These are phyloP conservation scores for Margaritifera margaritifera DNA, from an alignment of 2,888 invertebrate species.

Conservation along the genomic window DNA sequence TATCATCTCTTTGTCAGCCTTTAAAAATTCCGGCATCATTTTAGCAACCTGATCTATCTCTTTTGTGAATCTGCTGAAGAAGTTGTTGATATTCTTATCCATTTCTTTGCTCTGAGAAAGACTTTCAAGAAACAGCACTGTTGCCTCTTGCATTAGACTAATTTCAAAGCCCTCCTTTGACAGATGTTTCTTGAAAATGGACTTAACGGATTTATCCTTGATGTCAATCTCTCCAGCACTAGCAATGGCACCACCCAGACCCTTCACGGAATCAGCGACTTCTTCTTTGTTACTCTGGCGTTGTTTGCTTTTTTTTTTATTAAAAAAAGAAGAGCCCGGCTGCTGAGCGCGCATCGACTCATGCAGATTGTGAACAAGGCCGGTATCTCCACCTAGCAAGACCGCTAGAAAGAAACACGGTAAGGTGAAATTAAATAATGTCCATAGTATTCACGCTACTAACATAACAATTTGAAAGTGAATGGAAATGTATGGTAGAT, in stretches of 20 bases:
- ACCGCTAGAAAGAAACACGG: constrained; percentile 31
- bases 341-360: constrained; percentile 52
- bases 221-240: constrained; percentile 37
- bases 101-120: constrained; percentile 43
- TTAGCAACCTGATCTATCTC: constrained; percentile 50
- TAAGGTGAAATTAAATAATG: too few species aligned
- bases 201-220: constrained; percentile 40
- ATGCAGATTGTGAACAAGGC: constrained; percentile 48
- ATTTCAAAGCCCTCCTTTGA: constrained; percentile 18
- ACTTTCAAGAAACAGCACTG: constrained; percentile 41
- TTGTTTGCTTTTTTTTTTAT: constrained; percentile 43
- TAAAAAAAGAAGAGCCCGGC: constrained; percentile 26
- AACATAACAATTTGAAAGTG: too few species aligned
- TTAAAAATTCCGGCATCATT: constrained; percentile 60
- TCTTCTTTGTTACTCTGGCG: constrained; percentile 32
- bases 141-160: constrained; percentile 48
- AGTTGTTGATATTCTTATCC: constrained; percentile 44
- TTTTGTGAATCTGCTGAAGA: constrained; percentile 51
- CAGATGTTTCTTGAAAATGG: constrained; percentile 45
- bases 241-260: constrained; percentile 52
- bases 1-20: constrained; percentile 56
- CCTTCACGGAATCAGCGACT: constrained; percentile 30
- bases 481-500: too few species aligned
- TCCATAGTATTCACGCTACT: too few species aligned
- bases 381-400: constrained; percentile 50